Evolutionary conservation across 2,888 invertebrate genomes (phyloP).

Genomic region (Drosophila silvestris): DNA sequence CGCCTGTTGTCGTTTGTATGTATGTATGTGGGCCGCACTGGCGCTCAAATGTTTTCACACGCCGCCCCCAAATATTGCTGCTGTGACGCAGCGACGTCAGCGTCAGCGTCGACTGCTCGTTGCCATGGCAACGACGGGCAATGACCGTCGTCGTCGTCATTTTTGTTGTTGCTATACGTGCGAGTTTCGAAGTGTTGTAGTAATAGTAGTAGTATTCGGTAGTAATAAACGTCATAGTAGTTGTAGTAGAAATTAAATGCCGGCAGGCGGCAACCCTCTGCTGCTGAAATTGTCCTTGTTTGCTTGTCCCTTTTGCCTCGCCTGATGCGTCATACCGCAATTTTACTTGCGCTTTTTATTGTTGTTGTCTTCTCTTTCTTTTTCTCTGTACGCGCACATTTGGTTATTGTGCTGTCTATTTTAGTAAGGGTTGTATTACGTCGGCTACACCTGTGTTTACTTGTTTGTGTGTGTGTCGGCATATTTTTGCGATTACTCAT

Average conservation of each 20-base stretch:
- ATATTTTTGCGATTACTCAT: slow-evolving; percentile 73
- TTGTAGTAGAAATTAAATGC: slow-evolving; percentile 44
- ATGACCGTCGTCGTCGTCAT: slow-evolving; percentile 61
- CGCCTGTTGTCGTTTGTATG: slow-evolving; percentile 34
- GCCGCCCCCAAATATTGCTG: slow-evolving; percentile 40
- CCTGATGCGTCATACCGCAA: slow-evolving; percentile 73
- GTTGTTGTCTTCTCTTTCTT: slow-evolving; percentile 21
- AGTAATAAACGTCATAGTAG: slow-evolving; percentile 18
- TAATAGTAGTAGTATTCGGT: slow-evolving; percentile 30
- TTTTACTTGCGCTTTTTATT: slow-evolving; percentile 75
- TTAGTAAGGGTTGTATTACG: slow-evolving; percentile 60
- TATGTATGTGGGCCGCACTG: slow-evolving; percentile 42
- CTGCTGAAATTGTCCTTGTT: slow-evolving; percentile 45
- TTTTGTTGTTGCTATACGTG: slow-evolving; percentile 39
- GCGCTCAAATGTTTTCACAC: slow-evolving; percentile 73
- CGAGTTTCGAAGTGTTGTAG: slow-evolving; percentile 45
- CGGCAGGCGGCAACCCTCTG: slow-evolving; percentile 72
- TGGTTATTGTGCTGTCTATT: slow-evolving; percentile 54
- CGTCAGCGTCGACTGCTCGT: slow-evolving; percentile 45
- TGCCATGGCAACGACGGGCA: slow-evolving; percentile 76
- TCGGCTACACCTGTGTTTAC: slow-evolving; percentile 58
- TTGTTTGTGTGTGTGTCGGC: slow-evolving; percentile 32
- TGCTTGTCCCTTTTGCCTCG: slow-evolving; percentile 45
- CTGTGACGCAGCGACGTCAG: slow-evolving; percentile 23
- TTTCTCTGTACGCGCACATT: slow-evolving; percentile 42